These are phyloP conservation scores for Schizopygopsis pylzovi DNA, from an alignment of 2,797 vertebrate genomes.

Conservation along the genomic window DNA sequence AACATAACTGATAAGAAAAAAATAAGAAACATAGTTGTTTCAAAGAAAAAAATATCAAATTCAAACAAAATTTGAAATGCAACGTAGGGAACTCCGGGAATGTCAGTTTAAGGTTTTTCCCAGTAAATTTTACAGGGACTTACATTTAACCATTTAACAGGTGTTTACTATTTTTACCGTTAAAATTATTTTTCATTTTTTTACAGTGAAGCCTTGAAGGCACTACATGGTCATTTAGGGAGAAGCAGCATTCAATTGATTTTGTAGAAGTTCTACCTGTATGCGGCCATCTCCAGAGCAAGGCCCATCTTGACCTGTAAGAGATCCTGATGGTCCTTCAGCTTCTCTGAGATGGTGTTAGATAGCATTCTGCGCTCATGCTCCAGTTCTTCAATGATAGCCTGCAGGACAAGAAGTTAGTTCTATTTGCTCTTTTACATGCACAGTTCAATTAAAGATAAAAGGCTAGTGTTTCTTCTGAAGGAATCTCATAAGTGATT, in stretches of 20 bases:
- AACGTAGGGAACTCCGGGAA: too few relatives aligned
- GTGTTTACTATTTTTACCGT: too few relatives aligned
- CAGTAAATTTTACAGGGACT: too few relatives aligned
- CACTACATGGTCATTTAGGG: not conserved
- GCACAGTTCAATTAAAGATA: not conserved
- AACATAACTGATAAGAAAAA: too few relatives aligned
- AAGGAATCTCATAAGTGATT: not conserved
- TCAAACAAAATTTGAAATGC: too few relatives aligned
- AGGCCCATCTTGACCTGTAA: conserved; percentile 91
- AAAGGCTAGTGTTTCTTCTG: not conserved
- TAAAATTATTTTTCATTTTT: too few relatives aligned
- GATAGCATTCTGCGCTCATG: conserved; percentile 85
- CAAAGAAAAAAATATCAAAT: too few relatives aligned
- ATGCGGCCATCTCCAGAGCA: conserved; percentile 91
- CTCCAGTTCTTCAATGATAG: conserved; percentile 85
- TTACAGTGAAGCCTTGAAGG: not conserved
- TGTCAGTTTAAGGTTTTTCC: too few relatives aligned
- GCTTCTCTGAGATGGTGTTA: conserved; percentile 80
- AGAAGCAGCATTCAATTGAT: not conserved
- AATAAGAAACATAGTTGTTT: too few relatives aligned
- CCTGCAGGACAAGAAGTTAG: conserved; percentile 73
- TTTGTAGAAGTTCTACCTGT: conserved; percentile 82
- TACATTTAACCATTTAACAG: too few relatives aligned
- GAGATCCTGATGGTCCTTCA: conserved; percentile 90
- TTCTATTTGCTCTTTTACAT: not conserved